Base-by-base conservation (phyloP, 2,888 invertebrate genomes). In the Sepiola atlantica region DNA sequence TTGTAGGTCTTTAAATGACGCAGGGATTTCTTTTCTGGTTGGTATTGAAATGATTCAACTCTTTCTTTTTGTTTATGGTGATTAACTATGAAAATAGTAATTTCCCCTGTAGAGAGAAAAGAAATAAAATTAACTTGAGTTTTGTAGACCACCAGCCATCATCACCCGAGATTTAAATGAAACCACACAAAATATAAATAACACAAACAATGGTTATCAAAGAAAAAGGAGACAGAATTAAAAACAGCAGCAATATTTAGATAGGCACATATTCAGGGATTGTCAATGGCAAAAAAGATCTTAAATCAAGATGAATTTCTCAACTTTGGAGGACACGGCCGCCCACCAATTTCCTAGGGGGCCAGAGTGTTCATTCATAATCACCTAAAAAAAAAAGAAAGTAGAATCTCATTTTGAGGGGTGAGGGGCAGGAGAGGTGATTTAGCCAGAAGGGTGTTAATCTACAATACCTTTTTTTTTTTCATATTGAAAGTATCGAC, bases 11-110 rank as follows among this genome's bases (percentile, higher is more conserved):
- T 35, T 35, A 93, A 35, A 35, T 93, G 93, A 3, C n/a, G 55
- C 24, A 93, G 55, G 32, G 93, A n/a, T 61, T 61, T 93, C 21
- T 93, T 93, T 57, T 93, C 93, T 20, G 93, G 93, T 35, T 21
- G 93, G 28, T 93, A 93, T 93, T 35, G 35, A 35, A 93, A 93
- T 55, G 93, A 93, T 55, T 93, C 93, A 2, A 93, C 57, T 93
- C 57, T 55, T n/a, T 93, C 93, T 93, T 32, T 55, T 32, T 93
- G 55, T 21, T 55, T 32, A 20, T 55, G 35, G 32, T 93, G 93
- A 61, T 93, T 93, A 32, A 93, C 93, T 21, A 93, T 35, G 57
- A 93, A 93, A 93, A 93, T 35, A 93, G 93, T 93, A 35, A 93
- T 55, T 32, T 93, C 32, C 6, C 93, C 93, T 93, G 18, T 35